A percentile compares a stretch with the other conserved stretches of the same genome.
Conservation (phyloP, 1,140 invertebrate species). For the Temnothorax nylanderi region DNA sequence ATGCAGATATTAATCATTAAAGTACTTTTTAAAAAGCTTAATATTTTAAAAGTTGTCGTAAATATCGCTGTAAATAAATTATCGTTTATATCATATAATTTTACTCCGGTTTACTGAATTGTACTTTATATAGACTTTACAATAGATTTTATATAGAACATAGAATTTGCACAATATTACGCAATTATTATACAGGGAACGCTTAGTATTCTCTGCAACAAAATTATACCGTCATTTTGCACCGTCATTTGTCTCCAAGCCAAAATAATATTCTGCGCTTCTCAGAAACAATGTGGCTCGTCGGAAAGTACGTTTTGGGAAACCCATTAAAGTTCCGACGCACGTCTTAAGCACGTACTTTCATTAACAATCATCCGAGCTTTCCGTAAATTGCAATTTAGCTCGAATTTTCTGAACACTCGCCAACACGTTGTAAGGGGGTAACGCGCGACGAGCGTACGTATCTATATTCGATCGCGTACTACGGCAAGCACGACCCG, state of each 20-base stretch:
- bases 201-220: neutral
- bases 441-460: slow-evolving; percentile 7
- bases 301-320: neutral
- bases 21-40: neutral
- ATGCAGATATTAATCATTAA: neutral
- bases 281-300: slow-evolving; percentile 7
- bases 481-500: slow-evolving; percentile 24
- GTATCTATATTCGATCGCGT: slow-evolving; percentile 57
- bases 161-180: neutral
- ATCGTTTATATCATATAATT: neutral
- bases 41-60: neutral
- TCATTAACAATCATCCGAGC: slow-evolving; percentile 42
- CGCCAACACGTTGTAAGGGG: slow-evolving; percentile 38
- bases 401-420: slow-evolving; percentile 35
- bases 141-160: neutral
- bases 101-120: neutral
- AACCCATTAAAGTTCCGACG: slow-evolving; percentile 23
- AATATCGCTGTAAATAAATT: neutral
- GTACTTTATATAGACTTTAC: neutral
- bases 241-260: neutral
- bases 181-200: neutral
- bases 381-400: slow-evolving; percentile 52
- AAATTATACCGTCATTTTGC: neutral
- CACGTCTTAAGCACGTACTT: slow-evolving; percentile 24
- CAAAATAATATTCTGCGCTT: slow-evolving; percentile 7